These are phyloP conservation scores for Laticauda colubrina DNA, from an alignment of 2,113 vertebrate species.

Conservation along the genomic window DNA sequence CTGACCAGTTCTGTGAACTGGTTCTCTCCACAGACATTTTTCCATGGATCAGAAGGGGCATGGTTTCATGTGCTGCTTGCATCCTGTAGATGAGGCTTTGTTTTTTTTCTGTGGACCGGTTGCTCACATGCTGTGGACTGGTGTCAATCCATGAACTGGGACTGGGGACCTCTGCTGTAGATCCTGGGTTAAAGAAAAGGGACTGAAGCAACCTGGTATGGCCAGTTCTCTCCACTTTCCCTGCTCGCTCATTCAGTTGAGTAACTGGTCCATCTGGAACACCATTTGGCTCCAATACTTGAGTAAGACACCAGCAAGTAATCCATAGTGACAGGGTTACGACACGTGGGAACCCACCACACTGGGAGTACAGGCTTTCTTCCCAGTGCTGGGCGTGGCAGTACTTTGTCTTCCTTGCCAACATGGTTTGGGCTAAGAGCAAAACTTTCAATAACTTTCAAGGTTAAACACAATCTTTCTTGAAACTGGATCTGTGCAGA, in stretches of 20 bases:
- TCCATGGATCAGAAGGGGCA: no score
- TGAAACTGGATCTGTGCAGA: background rate
- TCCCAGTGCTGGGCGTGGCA: background rate
- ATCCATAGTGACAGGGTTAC: background rate
- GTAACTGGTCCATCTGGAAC: background rate
- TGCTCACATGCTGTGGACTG: no score
- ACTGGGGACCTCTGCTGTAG: no score
- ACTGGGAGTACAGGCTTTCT: background rate
- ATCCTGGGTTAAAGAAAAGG: background rate
- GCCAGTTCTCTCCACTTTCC: background rate
- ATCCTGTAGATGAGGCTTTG: accelerated
- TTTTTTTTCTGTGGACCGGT: no score
- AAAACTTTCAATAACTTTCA: background rate
- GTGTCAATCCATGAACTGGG: no score
- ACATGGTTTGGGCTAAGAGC: background rate
- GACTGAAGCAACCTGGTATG: background rate
- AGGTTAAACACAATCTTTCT: background rate
- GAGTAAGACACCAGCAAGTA: background rate
- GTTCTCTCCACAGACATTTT: no score
- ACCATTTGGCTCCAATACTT: background rate
- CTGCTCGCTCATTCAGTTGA: background rate
- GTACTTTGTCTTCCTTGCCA: background rate
- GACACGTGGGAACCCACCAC: background rate
- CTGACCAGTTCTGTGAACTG: no score
- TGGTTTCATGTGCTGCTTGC: no score